A percentile compares a stretch with the other conserved stretches of the same genome.
Evolutionary conservation across 2,888 invertebrate species (phyloP).

Genomic region (Apotomis betuletana): DNA sequence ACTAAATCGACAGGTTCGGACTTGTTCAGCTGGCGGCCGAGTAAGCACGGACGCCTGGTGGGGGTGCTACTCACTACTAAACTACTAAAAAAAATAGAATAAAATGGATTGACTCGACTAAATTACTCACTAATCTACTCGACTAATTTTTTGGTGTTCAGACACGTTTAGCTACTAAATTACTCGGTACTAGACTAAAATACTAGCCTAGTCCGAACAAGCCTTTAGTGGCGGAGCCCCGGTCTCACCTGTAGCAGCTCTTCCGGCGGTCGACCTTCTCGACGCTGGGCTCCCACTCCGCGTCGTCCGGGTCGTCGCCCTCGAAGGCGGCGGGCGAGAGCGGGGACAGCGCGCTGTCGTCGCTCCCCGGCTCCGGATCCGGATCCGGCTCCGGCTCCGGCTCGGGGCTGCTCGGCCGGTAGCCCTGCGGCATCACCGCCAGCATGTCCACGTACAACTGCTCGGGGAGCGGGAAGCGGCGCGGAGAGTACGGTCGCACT

Average conservation of each 20-base stretch:
- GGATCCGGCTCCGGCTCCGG: conserved; percentile 38
- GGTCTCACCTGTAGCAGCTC: conserved; percentile 60
- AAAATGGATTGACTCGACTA: no score
- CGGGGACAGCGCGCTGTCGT: conserved; percentile 61
- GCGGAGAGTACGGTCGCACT: conserved; percentile 89
- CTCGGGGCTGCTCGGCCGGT: conserved; percentile 61
- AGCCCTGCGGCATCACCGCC: conserved; percentile 87
- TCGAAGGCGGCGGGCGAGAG: conserved; percentile 76
- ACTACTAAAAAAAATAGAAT: no score
- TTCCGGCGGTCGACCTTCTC: conserved; percentile 65
- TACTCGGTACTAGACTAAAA: no score
- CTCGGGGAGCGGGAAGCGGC: conserved; percentile 89
- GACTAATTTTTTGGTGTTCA: no score
- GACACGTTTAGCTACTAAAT: no score
- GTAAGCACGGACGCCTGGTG: no score
- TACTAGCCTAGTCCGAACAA: no score
- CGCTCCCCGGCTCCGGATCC: conserved; percentile 28
- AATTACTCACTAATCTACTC: no score
- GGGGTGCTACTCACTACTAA: no score
- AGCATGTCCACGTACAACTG: conserved; percentile 87
- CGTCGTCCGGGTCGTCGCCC: conserved; percentile 93
- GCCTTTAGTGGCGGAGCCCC: no score
- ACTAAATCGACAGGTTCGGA: no score
- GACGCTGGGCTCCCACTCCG: conserved; percentile 88
- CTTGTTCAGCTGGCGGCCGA: no score